Evolutionary conservation across 2,113 vertebrate genomes (phyloP).

Genomic region (Lichenostomus cassidix): DNA sequence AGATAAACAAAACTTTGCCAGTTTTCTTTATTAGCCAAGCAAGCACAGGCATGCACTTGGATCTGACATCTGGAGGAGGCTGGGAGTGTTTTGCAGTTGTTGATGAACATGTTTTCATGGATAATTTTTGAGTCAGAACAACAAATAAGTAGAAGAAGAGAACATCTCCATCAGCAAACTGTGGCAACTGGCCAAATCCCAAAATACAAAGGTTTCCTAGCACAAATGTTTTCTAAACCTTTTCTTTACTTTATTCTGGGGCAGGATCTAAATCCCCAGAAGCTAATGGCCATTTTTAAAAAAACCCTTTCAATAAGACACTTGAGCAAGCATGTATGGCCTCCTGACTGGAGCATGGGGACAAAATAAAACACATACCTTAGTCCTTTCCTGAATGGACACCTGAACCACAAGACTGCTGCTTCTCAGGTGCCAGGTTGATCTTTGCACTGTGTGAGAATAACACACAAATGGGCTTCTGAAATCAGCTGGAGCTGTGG

Average conservation of each 20-base stretch:
- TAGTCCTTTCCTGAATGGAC: not conserved
- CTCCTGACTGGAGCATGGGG: not conserved
- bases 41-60: not conserved
- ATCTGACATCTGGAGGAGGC: not conserved
- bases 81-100: not conserved
- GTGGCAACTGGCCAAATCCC: not conserved
- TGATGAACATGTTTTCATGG: not conserved
- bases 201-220: not conserved
- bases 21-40: slow-evolving; percentile 17
- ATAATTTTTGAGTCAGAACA: not conserved
- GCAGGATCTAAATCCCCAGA: not conserved
- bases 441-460: not conserved
- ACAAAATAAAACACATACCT: not conserved
- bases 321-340: not conserved
- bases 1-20: slow-evolving; percentile 20
- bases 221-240: not conserved
- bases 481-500: not conserved
- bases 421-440: not conserved
- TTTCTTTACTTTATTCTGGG: not conserved
- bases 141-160: not conserved
- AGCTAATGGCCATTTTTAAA: not conserved
- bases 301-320: not conserved
- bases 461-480: not conserved
- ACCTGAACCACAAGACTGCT: not conserved
- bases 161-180: not conserved